Base-by-base conservation (phyloP, 2,888 invertebrate species). In the Epirrita christyi region DNA sequence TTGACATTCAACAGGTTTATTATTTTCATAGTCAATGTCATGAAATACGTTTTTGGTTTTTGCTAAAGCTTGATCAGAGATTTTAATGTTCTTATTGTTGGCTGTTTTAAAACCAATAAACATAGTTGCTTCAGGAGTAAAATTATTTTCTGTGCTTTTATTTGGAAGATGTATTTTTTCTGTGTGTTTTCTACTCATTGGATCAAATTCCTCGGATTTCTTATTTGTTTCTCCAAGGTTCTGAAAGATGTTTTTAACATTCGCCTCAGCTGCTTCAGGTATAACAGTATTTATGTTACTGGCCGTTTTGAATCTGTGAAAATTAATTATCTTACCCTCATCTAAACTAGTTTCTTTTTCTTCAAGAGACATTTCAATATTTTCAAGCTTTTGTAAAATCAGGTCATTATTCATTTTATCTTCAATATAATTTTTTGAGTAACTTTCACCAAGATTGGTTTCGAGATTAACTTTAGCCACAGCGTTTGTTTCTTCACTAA, bases 241-340 rank as follows among this genome's bases (percentile, higher is more conserved):
- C 51, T 77, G 52, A 59, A 82, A 72, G 8, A 80, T 41, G 28
- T 64, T 61, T 47, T 72, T 76, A n/a, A 66, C 69, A 66, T 68
- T 74, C 10, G 45, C 54, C 38, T 67, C 41, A 11, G 78, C 63
- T 45, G 61, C 56, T 27, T 76, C 68, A 6, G 76, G 78, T 47
- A 81, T 64, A 45, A 60, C 52, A 9, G 86, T 73, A 10, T 66
- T 67, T 68, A 80, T 82, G 14, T 84, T 81, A 60, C 73, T 78
- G 15, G 79, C 84, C 6, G 81, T 79, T 63, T 75, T 71, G 61
- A 85, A 85, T 38, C 77, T 78, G 34, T 46, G 10, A 40, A 56
- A 54, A 29, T 40, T 13, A 27, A 21, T 6, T n/a, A 27, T 6
- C 0, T 53, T 13, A 6, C 34, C 40, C 2, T 8, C 14, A 28